phyloP scores from a whole-genome alignment of 2,797 vertebrate species.

The Acanthopagrus latus region DNA sequence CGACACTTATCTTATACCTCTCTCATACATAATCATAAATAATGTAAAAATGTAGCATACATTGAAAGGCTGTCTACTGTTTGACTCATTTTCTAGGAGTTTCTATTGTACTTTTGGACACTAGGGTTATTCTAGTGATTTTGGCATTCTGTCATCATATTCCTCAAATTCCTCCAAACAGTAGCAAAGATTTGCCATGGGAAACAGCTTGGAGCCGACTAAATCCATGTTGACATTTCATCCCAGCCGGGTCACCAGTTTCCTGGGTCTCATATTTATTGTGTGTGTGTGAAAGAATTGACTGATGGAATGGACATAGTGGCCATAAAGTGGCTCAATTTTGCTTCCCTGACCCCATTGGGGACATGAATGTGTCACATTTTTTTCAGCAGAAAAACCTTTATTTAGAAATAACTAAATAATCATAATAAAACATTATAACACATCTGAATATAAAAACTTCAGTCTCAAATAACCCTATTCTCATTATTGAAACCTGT shows the following conservation, averaged over 20 bases:
- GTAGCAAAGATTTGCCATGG: conserved; percentile 46
- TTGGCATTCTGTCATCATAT: conserved; percentile 3
- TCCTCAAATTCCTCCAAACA: conserved; percentile 23
- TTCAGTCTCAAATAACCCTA: background rate
- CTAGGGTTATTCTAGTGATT: background rate
- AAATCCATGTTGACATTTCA: conserved; percentile 58
- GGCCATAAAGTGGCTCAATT: conserved; percentile 14
- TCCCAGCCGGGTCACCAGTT: conserved; percentile 52
- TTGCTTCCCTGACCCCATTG: conserved; percentile 4
- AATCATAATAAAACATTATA: background rate
- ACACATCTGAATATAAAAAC: background rate
- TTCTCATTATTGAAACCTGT: background rate
- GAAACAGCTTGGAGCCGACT: conserved; percentile 47
- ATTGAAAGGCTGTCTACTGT: background rate
- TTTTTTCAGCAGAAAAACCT: too few species aligned
- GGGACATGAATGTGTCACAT: background rate
- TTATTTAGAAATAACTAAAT: too few species aligned
- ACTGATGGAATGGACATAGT: conserved; percentile 1
- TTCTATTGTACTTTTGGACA: background rate
- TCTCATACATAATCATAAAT: background rate
- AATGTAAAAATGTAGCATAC: background rate
- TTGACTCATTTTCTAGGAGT: background rate
- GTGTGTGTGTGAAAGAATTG: conserved; percentile 29
- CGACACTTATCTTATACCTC: background rate
- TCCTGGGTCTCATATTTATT: conserved; percentile 41